Evolutionary conservation across 2,888 invertebrate genomes (phyloP), one percentile per base, ranked within the genome.

Genomic region (Dichetophora obliterata): DNA sequence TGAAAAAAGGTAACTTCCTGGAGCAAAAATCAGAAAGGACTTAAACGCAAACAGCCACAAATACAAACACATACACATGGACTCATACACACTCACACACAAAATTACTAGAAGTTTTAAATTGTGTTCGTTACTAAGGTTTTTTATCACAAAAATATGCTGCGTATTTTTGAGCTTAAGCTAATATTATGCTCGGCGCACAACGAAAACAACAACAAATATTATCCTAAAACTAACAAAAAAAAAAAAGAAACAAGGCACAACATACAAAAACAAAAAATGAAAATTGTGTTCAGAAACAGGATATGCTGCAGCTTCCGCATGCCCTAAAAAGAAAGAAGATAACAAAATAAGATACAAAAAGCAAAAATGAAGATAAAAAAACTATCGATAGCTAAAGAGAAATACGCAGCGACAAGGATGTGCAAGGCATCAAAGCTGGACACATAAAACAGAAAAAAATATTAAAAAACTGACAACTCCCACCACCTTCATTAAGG

Each of bases 1-100:
- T 71, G 59, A 19, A 76, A 70, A 72, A 78, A 59, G 75, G 75
- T 37, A 71, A 76, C 71, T 75, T 77, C 75, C 72, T 71, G 27
- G 63, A 63, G 68, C 73, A 65, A n/a, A 72, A 52, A 48, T 11
- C n/a, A 37, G 14, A 37, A 57, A 52, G 5, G 34, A n/a, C 34
- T 52, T 22, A 57, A 34, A 16, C 11, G 22, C 54, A 75, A 37
- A 16, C 57, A 52, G 14, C 24, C 43, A 68, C 16, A 27, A 11
- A 59, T 22, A 70, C 24, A 16, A 34, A 43, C 43, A 70, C 27
- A 50, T 5, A 24, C 48, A 72, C 34, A 75, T n/a, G n/a, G n/a
- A n/a, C 50, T 11, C 8, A 59, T 22, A 70, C 24, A 16, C 52
- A 43, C 43, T 63, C 27, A 50, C 5, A 22, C 48, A 72, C 34